Percentiles rank a stretch among this genome's conserved stretches.
phyloP scores from a whole-genome alignment of 1,140 invertebrate species.

The Drosophila miranda region DNA sequence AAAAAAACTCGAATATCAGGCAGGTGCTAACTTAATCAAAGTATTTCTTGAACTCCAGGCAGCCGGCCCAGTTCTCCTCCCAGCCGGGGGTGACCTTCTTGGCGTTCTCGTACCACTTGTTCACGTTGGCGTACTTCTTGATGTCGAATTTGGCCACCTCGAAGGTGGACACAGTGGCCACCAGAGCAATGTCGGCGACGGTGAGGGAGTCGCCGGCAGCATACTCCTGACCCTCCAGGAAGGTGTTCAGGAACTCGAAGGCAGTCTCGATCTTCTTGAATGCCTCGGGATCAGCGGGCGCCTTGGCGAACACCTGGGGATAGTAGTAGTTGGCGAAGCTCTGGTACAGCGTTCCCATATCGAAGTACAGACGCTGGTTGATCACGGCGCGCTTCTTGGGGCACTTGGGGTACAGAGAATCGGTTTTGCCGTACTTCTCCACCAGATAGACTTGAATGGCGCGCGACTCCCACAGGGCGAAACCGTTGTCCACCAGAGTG shows the following conservation, averaged over 20 bases:
- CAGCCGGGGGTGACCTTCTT: slow-evolving; percentile 88
- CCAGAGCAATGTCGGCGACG: slow-evolving; percentile 87
- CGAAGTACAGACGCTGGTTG: slow-evolving; percentile 89
- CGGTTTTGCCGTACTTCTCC: slow-evolving; percentile 87
- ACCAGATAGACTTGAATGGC: slow-evolving; percentile 89
- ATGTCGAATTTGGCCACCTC: slow-evolving; percentile 87
- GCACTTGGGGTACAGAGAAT: slow-evolving; percentile 87
- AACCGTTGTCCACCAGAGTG: slow-evolving; percentile 87
- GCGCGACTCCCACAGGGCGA: slow-evolving; percentile 87
- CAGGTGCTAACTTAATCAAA: slow-evolving; percentile 53
- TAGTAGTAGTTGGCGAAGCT: slow-evolving; percentile 87
- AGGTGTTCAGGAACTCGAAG: slow-evolving; percentile 86
- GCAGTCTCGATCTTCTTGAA: slow-evolving; percentile 86
- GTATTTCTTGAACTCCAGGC: slow-evolving; percentile 83
- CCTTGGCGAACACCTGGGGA: slow-evolving; percentile 87
- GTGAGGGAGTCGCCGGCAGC: slow-evolving; percentile 88
- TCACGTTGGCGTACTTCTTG: slow-evolving; percentile 87
- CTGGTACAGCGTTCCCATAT: slow-evolving; percentile 87
- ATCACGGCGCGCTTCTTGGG: slow-evolving; percentile 87
- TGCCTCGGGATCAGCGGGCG: slow-evolving; percentile 86
- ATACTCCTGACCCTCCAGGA: slow-evolving; percentile 86
- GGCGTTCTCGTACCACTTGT: slow-evolving; percentile 87
- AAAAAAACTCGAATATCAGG: slow-evolving; percentile 32
- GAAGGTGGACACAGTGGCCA: slow-evolving; percentile 86
- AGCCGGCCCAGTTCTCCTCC: slow-evolving; percentile 87